Evolutionary conservation across 2,888 invertebrate species (phyloP).

Genomic region (Diarsia dahlii): DNA sequence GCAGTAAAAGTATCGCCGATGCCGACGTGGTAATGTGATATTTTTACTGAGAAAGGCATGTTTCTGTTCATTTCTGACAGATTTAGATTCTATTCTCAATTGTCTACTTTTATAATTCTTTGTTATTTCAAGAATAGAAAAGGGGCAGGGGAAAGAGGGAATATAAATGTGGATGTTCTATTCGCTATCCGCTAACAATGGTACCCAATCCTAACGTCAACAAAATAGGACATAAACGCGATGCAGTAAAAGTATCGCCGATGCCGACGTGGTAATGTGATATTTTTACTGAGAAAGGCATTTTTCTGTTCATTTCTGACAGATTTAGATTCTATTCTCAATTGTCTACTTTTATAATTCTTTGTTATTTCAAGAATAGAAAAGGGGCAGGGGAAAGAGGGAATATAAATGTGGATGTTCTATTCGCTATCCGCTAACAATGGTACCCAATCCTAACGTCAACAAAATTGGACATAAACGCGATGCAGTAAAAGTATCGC

Average conservation of each 20-base stretch:
- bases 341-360: not conserved
- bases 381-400: not conserved
- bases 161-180: not conserved
- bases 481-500: slow-evolving; percentile 60
- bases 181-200: slow-evolving; percentile 45
- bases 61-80: not conserved
- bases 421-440: slow-evolving; percentile 42
- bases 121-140: not conserved
- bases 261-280: slow-evolving; percentile 54
- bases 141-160: no score
- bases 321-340: slow-evolving; percentile 14
- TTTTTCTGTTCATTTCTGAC: not conserved
- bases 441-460: slow-evolving; percentile 44
- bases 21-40: slow-evolving; percentile 57
- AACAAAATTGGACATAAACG: slow-evolving; percentile 68
- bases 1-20: slow-evolving; percentile 61
- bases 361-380: not conserved
- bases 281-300: slow-evolving; percentile 44
- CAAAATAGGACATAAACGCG: slow-evolving; percentile 67
- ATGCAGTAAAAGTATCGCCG: slow-evolving; percentile 61
- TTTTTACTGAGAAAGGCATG: slow-evolving; percentile 34
- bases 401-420: not conserved
- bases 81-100: slow-evolving; percentile 17
- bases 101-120: not conserved
- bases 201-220: slow-evolving; percentile 48